phyloP scores from a whole-genome alignment of 2,797 vertebrate species.

The Tarsius wallacei region DNA sequence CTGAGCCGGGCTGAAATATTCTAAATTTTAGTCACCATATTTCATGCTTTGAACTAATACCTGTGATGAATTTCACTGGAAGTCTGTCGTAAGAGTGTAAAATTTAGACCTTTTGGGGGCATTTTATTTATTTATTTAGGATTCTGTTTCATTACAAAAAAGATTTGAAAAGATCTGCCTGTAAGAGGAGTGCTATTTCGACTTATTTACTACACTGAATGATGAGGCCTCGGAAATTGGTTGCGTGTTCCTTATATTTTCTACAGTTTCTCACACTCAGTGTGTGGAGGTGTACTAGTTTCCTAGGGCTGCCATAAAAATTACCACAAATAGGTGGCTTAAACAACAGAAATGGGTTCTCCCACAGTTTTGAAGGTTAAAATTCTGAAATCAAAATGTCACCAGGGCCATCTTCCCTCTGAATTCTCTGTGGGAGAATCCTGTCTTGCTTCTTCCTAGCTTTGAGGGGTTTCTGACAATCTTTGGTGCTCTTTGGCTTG shows the following conservation, averaged over 20 bases:
- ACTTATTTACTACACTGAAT: neutral
- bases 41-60: neutral
- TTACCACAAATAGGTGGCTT: neutral
- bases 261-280: neutral
- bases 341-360: conserved; percentile 17
- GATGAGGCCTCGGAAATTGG: neutral
- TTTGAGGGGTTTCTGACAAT: neutral
- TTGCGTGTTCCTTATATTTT: neutral
- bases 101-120: neutral
- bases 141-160: neutral
- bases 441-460: neutral
- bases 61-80: neutral
- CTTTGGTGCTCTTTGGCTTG: neutral
- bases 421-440: neutral
- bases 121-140: neutral
- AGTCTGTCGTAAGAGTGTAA: neutral
- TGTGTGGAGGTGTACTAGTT: neutral
- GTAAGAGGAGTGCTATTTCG: neutral
- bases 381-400: neutral
- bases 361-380: neutral
- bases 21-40: neutral
- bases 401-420: neutral
- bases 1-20: neutral
- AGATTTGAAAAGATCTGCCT: neutral
- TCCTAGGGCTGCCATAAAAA: neutral